These are phyloP conservation scores for Xanthia togata DNA, from an alignment of 2,888 invertebrate genomes.

Conservation along the genomic window DNA sequence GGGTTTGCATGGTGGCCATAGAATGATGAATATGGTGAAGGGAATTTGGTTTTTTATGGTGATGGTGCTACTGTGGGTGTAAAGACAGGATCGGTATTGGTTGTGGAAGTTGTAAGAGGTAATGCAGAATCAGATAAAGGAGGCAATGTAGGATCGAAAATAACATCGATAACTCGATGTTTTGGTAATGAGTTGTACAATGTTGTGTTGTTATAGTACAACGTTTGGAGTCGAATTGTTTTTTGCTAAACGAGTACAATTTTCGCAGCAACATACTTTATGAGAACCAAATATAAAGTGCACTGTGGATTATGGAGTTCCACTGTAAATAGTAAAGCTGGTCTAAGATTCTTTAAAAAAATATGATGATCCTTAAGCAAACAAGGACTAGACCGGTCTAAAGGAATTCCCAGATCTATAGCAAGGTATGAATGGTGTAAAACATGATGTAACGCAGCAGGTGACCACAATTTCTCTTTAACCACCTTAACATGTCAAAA, in stretches of 20 bases:
- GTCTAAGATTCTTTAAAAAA: not conserved
- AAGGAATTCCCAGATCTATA: slow-evolving; percentile 49
- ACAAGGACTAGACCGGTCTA: slow-evolving; percentile 38
- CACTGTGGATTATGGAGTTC: not conserved
- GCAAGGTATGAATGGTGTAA: slow-evolving; percentile 70
- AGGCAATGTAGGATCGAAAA: not conserved
- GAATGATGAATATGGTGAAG: slow-evolving; percentile 51
- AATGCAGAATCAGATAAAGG: not conserved
- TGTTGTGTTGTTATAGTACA: not conserved
- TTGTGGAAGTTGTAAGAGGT: not conserved
- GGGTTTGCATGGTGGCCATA: slow-evolving; percentile 65
- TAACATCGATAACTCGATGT: too few relatives aligned
- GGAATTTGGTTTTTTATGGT: slow-evolving; percentile 40
- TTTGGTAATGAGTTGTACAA: not conserved
- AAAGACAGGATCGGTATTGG: slow-evolving; percentile 19
- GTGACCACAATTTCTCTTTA: slow-evolving; percentile 74
- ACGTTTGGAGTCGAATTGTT: not conserved
- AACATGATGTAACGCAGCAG: slow-evolving; percentile 76
- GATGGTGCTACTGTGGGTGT: not conserved
- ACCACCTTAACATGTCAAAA: slow-evolving; percentile 42
- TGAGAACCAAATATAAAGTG: not conserved
- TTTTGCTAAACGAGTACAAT: not conserved
- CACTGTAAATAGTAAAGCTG: not conserved
- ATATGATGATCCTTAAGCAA: not conserved
- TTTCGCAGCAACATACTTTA: not conserved